A percentile compares a stretch with the other conserved stretches of the same genome.
These are phyloP conservation scores for Harpalus rubripes DNA, from an alignment of 2,888 invertebrate species.

Conservation along the genomic window DNA sequence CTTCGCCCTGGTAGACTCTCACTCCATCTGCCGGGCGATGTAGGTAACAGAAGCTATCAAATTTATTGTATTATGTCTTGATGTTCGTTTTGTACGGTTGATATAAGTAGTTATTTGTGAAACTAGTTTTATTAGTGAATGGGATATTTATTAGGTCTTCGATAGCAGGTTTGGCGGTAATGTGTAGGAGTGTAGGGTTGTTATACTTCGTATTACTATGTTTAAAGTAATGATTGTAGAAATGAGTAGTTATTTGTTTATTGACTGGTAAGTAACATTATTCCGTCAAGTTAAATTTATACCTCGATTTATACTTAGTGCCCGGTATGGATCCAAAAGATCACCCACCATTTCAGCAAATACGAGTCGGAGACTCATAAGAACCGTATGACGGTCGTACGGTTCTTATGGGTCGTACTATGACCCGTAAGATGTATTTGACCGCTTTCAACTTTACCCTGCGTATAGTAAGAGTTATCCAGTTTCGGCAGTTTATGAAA, in stretches of 20 bases:
- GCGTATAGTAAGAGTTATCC: no score
- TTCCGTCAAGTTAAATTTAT: not conserved
- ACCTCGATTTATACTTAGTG: no score
- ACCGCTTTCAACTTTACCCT: no score
- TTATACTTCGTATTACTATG: not conserved
- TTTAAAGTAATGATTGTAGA: not conserved
- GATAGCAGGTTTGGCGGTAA: not conserved
- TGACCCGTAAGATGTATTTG: no score
- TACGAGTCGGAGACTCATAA: no score
- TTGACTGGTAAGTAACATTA: not conserved
- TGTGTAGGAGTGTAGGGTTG: not conserved
- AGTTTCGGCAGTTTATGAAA: no score
- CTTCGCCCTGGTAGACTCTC: no score
- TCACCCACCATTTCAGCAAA: no score
- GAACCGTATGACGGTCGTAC: no score
- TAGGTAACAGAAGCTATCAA: constrained; percentile 39
- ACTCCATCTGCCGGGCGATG: not conserved
- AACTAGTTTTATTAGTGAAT: not conserved
- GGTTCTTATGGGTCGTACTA: no score
- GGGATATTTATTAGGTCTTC: not conserved
- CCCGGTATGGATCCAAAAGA: no score
- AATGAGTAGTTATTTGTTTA: not conserved
- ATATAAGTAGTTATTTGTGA: constrained; percentile 14
- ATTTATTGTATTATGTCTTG: constrained; percentile 31
- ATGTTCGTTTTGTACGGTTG: constrained; percentile 20